Evolutionary conservation across 2,797 vertebrate species (phyloP), one percentile per base, ranked within the genome.

Genomic region (Heteromormyrus szaboi): DNA sequence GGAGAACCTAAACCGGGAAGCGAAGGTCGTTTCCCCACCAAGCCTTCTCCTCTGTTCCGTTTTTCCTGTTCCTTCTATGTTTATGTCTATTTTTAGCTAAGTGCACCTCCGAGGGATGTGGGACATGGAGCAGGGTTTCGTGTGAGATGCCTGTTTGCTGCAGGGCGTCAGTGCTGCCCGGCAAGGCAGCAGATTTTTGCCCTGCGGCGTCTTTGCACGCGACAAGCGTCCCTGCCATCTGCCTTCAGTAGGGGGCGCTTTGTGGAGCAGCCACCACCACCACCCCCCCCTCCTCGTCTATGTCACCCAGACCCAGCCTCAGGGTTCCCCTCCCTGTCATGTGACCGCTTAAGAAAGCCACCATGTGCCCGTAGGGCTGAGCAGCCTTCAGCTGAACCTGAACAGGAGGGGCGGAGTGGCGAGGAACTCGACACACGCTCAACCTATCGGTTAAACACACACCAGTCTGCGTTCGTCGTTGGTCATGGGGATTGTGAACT

Each of bases 1-100:
- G 90, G 81, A 92, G 91, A 90, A 91, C 88, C 91, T 92, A 87
- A 87, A 93, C 91, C 91, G 85, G 89, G 90, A 92, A n/a, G 33
- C 19, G 17, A 81, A 46, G 76, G 41, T 81, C 76, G 41, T 46
- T 46, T 46, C 41, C 6, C 37, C 37, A 8, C 72, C 7, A 46
- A 81, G 41, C 19, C 41, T 9, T 44, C 22, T 86, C 22, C 51
- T 50, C 11, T 2, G 8, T 22, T 46, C 41, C 3, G 3, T 84
- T 25, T 22, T 48, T 84, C n/a, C 25, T 9, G 37, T 59, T 59
- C 2, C 6, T 41, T 86, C 85, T 19, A 2, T 1, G 85, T 51
- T 86, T 12, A 25, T 59, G 53, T 86, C 29, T 37, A 29, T 54
- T 86, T 51, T 85, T 56, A 56, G 85, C 85, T 86, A 4, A 41